A percentile compares a stretch with the other conserved stretches of the same genome.
Evolutionary conservation across 2,888 invertebrate genomes (phyloP).

Genomic region (Oasisia sp.): DNA sequence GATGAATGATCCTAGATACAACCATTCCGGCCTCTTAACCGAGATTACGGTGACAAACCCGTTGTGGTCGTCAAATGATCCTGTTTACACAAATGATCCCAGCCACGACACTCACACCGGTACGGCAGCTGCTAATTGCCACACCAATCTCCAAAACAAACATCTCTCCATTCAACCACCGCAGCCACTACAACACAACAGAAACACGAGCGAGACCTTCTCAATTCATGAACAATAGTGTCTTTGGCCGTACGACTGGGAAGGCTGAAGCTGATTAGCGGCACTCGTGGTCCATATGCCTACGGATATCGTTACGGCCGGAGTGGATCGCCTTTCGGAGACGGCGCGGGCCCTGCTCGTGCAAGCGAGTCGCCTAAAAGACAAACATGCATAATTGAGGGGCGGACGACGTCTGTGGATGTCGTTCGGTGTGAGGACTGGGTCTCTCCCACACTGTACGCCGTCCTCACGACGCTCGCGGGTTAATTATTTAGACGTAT

Average conservation of each 20-base stretch:
- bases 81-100: too few species aligned
- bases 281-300: neutral
- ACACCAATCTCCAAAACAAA: neutral
- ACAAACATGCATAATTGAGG: neutral
- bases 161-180: neutral
- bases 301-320: neutral
- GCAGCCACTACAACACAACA: neutral
- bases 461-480: neutral
- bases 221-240: neutral
- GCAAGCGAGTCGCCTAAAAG: conserved; percentile 12
- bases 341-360: neutral
- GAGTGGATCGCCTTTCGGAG: neutral
- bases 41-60: neutral
- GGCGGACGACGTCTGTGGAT: neutral
- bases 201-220: neutral
- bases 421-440: neutral
- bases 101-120: neutral
- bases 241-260: neutral
- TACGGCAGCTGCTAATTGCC: neutral
- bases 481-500: neutral
- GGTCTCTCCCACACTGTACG: neutral
- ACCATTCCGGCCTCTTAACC: neutral
- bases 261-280: neutral
- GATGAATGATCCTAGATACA: neutral
- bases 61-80: too few species aligned